Evolutionary conservation across 2,797 vertebrate species (phyloP), one percentile per base, ranked within the genome.

Genomic region (Myotis pilosus): DNA sequence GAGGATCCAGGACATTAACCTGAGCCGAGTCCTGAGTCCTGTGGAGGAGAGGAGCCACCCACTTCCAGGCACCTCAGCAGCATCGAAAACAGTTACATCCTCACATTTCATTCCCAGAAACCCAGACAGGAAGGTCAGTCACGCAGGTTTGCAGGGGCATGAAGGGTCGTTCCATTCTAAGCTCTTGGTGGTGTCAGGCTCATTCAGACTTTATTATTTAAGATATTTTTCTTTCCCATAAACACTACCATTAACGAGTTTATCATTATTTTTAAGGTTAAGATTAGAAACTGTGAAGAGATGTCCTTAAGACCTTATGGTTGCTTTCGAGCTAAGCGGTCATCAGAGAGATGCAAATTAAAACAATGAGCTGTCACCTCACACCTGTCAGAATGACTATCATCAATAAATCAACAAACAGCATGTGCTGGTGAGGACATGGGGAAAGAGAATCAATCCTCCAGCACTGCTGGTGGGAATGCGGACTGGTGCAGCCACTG

Each of bases 181-280:
- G 1, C 10, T 78, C 15, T 78, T 11, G 44, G 55, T n/a, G 62
- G 28, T 36, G 75, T 64, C 53, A 79, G 30, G 38, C 23, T 38
- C 33, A 64, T 78, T 78, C 15, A n/a, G 17, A 80, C 22, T 83
- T 51, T 44, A 78, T 82, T 90, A 83, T 15, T 51, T 66, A 81
- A 72, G 28, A 15, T 28, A 10, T 49, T 76, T 57, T 92, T 57
- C 57, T 83, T 33, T 30, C n/a, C 11, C 3, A 15, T 41, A 49
- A 85, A 85, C 20, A 28, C 33, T 55, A 3, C 2, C 36, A 64
- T 41, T 28, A 74, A 78, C 44, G 69, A 91, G 11, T 62, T 81
- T 85, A 78, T 64, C 60, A 7, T 87, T 55, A 72, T 75, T 92
- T 81, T 95, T 79, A 89, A 88, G 47, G 22, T 86, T 82, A 71